Evolutionary conservation across 2,113 vertebrate genomes (phyloP), one percentile per base, ranked within the genome.

Genomic region (Erythrolamprus reginae): DNA sequence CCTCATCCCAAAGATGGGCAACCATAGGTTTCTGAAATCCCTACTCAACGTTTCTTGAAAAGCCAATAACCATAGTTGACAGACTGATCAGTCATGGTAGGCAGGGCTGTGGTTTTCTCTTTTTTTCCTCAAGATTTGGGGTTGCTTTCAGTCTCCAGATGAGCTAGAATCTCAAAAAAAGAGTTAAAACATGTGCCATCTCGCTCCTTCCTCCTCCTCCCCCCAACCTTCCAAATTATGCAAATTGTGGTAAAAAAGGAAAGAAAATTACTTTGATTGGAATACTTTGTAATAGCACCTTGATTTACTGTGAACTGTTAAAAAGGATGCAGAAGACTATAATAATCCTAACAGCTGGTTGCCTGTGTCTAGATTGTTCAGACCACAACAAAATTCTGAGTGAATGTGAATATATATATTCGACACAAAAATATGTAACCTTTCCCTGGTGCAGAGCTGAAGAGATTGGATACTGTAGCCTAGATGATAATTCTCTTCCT

Each of bases 271-370:
- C 19, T 51, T 53, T 52, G 4, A 48, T 93, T 82, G 33, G 38
- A 56, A 19, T 92, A 10, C 12, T 51, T 8, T 0, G 0, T 0
- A 4, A 47, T n/a, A 23, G 48, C 50, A 45, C 21, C 90, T 90
- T 58, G 23, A 5, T 93, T 92, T 92, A 9, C 17, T 88, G 92
- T 84, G 88, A 90, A 51, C 26, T 58, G 56, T 84, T 61, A 77
- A 77, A 50, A 90, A 91, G 92, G 33, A n/a, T 53, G 13, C 5
- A 55, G 0, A 86, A 92, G 45, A 65, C 45, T 1, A 55, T 61
- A 84, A 2, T 26, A 58, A 15, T 0, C 0, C 23, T 61, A 65
- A 42, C 4, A 89, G 26, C 48, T 77, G 5, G 5, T 28, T 87
- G 5, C 1, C 48, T 38, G 1, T 1, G 4, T 91, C 89, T 19